Conservation (phyloP, 2,113 vertebrate species). For the Aegithalos caudatus region DNA sequence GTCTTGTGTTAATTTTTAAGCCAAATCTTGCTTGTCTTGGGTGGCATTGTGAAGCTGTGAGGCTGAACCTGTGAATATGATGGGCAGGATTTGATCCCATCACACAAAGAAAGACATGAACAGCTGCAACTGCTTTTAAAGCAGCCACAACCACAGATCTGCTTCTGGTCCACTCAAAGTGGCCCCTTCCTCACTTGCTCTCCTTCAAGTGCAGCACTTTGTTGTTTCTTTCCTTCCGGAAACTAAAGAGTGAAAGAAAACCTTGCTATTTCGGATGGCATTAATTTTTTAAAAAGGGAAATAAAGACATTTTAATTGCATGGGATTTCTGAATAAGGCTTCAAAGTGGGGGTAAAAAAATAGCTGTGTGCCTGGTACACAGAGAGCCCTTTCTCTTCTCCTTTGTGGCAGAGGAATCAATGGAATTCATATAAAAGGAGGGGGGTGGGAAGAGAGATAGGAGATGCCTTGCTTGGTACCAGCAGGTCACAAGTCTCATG, state of each 20-base stretch:
- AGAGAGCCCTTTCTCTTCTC: conserved; percentile 59
- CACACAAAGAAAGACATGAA: not conserved
- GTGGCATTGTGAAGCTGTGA: not conserved
- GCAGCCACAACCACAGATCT: not conserved
- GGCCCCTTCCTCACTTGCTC: not conserved
- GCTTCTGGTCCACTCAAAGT: not conserved
- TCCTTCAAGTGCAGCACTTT: not conserved
- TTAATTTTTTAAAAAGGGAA: not conserved
- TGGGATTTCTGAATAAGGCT: conserved; percentile 45
- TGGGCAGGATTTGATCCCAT: not conserved
- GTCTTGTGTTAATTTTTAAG: not conserved
- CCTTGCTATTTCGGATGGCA: not conserved
- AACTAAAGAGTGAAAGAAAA: conserved; percentile 44
- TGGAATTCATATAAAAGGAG: conserved; percentile 70
- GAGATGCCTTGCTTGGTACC: conserved; percentile 65
- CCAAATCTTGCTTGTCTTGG: not conserved
- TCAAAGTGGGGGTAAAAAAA: conserved; percentile 10
- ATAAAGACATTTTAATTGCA: conserved; percentile 51
- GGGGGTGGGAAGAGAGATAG: conserved; percentile 60
- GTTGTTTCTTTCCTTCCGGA: not conserved
- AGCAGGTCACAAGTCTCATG: conserved; percentile 72
- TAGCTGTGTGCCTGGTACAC: conserved; percentile 70
- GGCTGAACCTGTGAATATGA: not conserved
- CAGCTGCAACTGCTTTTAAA: not conserved
- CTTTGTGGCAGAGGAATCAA: conserved; percentile 61